Percentiles rank a stretch among this genome's conserved stretches.
These are phyloP conservation scores for Micromussa lordhowensis DNA, from an alignment of 92 coral and sea anemone genomes.

Conservation along the genomic window DNA sequence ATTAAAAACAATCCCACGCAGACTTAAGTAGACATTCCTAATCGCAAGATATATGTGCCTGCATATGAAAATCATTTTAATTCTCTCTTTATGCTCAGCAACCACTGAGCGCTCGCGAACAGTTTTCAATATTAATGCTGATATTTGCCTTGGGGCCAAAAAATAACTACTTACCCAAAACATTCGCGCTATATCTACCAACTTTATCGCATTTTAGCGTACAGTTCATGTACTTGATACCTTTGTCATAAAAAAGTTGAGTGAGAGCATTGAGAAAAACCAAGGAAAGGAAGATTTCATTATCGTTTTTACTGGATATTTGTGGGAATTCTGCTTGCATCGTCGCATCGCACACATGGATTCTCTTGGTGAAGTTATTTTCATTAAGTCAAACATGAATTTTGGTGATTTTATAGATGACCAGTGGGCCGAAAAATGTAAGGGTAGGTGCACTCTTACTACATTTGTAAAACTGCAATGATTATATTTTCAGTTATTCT, in stretches of 20 bases:
- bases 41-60: conserved; percentile 6
- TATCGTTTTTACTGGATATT: not conserved
- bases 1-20: not conserved
- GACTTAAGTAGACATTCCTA: not conserved
- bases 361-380: not conserved
- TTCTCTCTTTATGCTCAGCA: not conserved
- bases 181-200: conserved; percentile 1
- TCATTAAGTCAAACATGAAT: not conserved
- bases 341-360: not conserved
- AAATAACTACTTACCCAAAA: conserved; percentile 7
- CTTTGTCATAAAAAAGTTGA: not conserved
- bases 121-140: conserved; percentile 46
- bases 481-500: not conserved
- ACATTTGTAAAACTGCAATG: not conserved
- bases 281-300: not conserved
- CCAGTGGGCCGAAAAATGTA: not conserved
- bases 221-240: not conserved
- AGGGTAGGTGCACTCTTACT: not conserved
- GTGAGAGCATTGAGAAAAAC: not conserved
- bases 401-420: not conserved
- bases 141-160: conserved; percentile 28
- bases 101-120: not conserved
- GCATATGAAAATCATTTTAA: conserved; percentile 18
- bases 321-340: not conserved
- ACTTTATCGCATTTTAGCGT: not conserved